These are phyloP conservation scores for Spongilla lacustris DNA, from an alignment of 37 sponge, comb jelly and placozoan genomes.

Conservation along the genomic window DNA sequence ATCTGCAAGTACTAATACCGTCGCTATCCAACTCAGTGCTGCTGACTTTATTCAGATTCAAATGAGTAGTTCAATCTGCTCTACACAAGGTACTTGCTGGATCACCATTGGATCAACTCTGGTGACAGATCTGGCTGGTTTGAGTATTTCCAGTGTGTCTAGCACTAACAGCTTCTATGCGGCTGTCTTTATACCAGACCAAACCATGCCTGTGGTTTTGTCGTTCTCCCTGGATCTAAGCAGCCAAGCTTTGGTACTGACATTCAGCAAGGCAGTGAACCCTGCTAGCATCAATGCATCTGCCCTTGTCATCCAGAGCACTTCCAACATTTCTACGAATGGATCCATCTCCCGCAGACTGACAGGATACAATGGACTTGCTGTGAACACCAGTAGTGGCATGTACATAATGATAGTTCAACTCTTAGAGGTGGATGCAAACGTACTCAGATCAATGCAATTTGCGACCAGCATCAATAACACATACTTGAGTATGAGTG, in stretches of 20 bases:
- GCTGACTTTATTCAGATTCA: conserved; percentile 32
- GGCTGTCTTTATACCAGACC: conserved; percentile 24
- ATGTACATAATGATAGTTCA: conserved; percentile 17
- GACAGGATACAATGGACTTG: background rate
- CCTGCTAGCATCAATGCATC: conserved; percentile 27
- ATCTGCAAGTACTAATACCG: conserved; percentile 10
- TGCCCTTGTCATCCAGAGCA: conserved; percentile 38
- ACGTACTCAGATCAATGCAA: conserved; percentile 19
- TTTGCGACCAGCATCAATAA: conserved; percentile 18
- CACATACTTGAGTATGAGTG: conserved; percentile 1
- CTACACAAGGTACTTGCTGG: conserved; percentile 74
- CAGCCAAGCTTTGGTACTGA: conserved; percentile 69
- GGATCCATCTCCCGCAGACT: conserved; percentile 3
- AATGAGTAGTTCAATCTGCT: conserved; percentile 27
- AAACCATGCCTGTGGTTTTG: conserved; percentile 55
- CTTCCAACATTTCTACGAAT: conserved; percentile 3
- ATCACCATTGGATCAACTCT: conserved; percentile 43
- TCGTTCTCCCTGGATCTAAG: conserved; percentile 80
- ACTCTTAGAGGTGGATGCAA: conserved; percentile 16
- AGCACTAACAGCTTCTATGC: background rate
- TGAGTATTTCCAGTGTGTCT: conserved; percentile 43
- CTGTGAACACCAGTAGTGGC: background rate
- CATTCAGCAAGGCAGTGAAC: conserved; percentile 86
- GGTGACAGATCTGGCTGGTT: conserved; percentile 63
- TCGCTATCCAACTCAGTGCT: conserved; percentile 15